Base-by-base conservation (phyloP, 2,888 invertebrate species). In the Amphipoea lucens region DNA sequence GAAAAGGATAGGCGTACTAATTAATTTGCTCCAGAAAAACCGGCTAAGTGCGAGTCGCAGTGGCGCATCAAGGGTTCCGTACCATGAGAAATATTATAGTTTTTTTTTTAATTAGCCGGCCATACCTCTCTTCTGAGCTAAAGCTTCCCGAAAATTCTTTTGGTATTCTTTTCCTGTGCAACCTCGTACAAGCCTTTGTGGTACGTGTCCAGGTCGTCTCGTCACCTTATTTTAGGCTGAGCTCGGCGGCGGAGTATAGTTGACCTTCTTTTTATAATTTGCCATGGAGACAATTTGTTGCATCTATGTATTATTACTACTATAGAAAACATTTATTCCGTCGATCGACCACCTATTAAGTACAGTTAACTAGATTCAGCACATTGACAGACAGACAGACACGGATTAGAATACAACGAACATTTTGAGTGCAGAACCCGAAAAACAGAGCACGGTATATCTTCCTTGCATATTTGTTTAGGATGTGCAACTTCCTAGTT, bases 11-110 rank as follows among this genome's bases (percentile, higher is more conserved):
- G 77, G 78, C 84, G 71, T 63, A 79, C 79, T 89, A 90, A 89
- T 88, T 89, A 90, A 90, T 90, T 88, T 87, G 82, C 76, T 76
- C 84, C 79, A 80, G 81, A 89, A 90, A 90, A 87, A 90, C 79
- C 62, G 11, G 54, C 6, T 14, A 78, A 20, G 54, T 6, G 17
- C 0, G 36, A 83, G 7, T 12, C 4, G 2, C 1, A 40, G 0
- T 14, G 0, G 11, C 65, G 1, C n/a, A 45, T 17, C 12, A 12
- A 45, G 4, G 36, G 51, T 54, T 76, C 76, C 1, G 48, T 65
- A 68, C 17, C 12, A 54, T 48, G 7, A 51, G 51, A 51, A 51
- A 51, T 20, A 51, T 51, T 51, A 6, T 6, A 57, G 11, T 23
- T 11, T 57, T 57, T 29, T 4, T 60, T 14, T 29, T 12, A 5